Evolutionary conservation across 2,888 invertebrate genomes (phyloP).

Genomic region (Hydrotaea diabolus): DNA sequence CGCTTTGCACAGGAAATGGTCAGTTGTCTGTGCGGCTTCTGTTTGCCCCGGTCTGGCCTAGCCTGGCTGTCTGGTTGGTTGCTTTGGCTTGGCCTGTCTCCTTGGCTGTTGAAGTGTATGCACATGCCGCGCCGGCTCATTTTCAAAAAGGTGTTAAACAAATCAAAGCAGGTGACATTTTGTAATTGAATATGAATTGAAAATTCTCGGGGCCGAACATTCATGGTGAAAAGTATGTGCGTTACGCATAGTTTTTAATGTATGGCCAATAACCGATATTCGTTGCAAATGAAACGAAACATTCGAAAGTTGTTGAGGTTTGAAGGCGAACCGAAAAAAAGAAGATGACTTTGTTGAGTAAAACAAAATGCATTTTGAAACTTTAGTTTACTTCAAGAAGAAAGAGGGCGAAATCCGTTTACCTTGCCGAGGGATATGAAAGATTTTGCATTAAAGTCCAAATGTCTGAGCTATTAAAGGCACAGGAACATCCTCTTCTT

Average conservation of each 20-base stretch:
- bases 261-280: slow-evolving; percentile 37
- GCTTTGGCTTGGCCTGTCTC: not conserved
- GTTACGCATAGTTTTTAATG: slow-evolving; percentile 7
- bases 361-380: too few species aligned
- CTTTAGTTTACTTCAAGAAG: too few species aligned
- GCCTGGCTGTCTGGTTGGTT: not conserved
- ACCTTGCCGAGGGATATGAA: too few species aligned
- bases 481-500: too few species aligned
- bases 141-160: slow-evolving; percentile 44
- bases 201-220: not conserved
- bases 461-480: too few species aligned
- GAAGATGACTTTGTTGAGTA: too few species aligned
- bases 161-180: slow-evolving; percentile 61
- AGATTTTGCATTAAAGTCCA: too few species aligned
- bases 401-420: too few species aligned
- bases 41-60: slow-evolving; percentile 15
- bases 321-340: too few species aligned
- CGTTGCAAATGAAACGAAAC: slow-evolving; percentile 30
- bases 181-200: slow-evolving; percentile 62
- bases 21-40: slow-evolving; percentile 47
- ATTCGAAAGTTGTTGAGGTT: slow-evolving; percentile 42
- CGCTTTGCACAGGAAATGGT: slow-evolving; percentile 44
- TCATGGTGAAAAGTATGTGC: not conserved
- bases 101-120: not conserved
- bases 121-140: slow-evolving; percentile 32